These are phyloP conservation scores for Sarcoramphus papa DNA, from an alignment of 2,797 vertebrate species.

Conservation along the genomic window DNA sequence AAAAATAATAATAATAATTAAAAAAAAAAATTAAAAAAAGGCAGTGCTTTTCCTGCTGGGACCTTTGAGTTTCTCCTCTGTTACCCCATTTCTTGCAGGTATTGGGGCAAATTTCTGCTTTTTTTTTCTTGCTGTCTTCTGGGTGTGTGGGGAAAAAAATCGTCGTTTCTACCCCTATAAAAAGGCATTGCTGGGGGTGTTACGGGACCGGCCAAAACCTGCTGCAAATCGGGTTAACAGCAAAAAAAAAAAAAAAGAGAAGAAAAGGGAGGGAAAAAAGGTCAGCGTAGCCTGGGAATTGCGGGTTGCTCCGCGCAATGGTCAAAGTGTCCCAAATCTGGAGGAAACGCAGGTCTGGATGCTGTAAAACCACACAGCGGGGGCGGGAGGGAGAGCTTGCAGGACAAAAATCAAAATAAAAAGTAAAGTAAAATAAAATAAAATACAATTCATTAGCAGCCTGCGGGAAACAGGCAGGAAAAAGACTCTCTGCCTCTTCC, in stretches of 20 bases:
- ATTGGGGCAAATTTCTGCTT: neutral
- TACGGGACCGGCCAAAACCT: neutral
- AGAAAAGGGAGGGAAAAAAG: neutral
- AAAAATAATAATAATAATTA: neutral
- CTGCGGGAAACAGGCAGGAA: neutral
- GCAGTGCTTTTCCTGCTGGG: neutral
- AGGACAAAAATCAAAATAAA: neutral
- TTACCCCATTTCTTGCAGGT: neutral
- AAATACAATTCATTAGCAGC: neutral
- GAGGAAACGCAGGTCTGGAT: neutral
- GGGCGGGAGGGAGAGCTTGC: neutral
- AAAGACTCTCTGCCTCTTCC: neutral
- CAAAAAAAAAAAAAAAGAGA: neutral
- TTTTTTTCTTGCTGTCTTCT: neutral
- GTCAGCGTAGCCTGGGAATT: neutral
- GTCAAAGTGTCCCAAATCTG: neutral
- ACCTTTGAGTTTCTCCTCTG: neutral
- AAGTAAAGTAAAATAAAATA: neutral
- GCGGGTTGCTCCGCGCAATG: neutral
- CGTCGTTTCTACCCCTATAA: neutral
- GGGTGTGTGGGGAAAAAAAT: accelerated
- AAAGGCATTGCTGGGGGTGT: neutral
- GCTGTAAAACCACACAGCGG: neutral
- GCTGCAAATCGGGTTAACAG: neutral
- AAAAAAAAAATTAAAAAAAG: neutral